Evolutionary conservation across 2,888 invertebrate species (phyloP).

Genomic region (Mythimna pallens): DNA sequence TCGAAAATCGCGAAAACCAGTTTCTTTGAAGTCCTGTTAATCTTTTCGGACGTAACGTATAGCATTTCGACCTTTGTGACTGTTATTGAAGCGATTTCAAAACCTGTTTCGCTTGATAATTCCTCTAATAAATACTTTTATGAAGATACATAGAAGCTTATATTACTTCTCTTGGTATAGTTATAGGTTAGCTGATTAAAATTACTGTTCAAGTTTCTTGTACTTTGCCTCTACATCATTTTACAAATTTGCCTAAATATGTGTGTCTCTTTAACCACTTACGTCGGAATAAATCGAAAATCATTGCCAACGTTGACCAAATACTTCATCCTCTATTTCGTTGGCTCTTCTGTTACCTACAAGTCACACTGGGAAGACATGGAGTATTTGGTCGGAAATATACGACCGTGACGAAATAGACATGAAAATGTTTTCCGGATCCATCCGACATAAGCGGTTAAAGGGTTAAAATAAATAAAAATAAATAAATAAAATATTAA

Average conservation of each 20-base stretch:
- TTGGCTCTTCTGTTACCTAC: too few relatives aligned
- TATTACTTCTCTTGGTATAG: constrained; percentile 6
- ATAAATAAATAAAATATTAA: too few relatives aligned
- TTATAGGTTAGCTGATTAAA: constrained; percentile 4
- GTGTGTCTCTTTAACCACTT: neutral
- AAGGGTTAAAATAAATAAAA: too few relatives aligned
- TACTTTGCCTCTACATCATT: neutral
- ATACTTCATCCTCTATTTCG: too few relatives aligned
- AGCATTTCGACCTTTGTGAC: neutral
- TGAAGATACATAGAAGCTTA: neutral
- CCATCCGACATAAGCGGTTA: too few relatives aligned
- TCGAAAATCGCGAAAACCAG: neutral
- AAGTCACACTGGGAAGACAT: too few relatives aligned
- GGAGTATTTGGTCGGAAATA: too few relatives aligned
- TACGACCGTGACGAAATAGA: too few relatives aligned
- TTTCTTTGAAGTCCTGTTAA: constrained; percentile 7
- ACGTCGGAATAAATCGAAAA: too few relatives aligned
- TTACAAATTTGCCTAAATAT: neutral
- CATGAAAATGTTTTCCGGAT: too few relatives aligned
- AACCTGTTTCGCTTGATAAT: constrained; percentile 24
- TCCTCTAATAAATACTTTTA: too few relatives aligned
- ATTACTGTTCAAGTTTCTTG: constrained; percentile 15
- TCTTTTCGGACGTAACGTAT: neutral
- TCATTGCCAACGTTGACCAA: too few relatives aligned
- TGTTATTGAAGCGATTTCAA: neutral